A percentile compares a stretch with the other conserved stretches of the same genome.
Conservation (phyloP, 2,888 invertebrate genomes). For the Diaperis boleti region DNA sequence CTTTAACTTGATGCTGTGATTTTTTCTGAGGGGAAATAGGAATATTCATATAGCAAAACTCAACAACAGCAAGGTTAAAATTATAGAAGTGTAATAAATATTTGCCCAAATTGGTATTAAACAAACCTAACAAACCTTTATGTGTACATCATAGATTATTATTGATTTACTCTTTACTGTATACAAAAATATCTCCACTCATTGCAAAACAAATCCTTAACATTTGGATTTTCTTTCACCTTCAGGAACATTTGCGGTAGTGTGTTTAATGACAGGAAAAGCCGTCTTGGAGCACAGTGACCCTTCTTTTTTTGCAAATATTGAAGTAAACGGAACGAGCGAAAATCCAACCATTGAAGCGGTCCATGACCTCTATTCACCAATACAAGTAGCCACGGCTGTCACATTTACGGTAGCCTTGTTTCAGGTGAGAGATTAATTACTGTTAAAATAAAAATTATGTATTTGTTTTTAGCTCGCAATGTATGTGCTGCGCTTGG, state of each 20-base stretch:
- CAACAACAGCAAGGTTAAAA: too few species aligned
- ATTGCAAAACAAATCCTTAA: constrained; percentile 1
- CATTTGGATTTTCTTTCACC: constrained; percentile 15
- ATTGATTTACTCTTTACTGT: too few species aligned
- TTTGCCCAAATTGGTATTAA: too few species aligned
- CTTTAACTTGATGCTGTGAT: too few species aligned
- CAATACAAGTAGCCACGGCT: constrained; percentile 79
- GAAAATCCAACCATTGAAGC: constrained; percentile 37
- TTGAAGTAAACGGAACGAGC: constrained; percentile 40
- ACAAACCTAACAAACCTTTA: too few species aligned
- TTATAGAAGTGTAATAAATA: too few species aligned
- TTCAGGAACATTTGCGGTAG: constrained; percentile 85
- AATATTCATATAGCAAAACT: too few species aligned
- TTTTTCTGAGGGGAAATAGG: too few species aligned
- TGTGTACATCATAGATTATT: too few species aligned
- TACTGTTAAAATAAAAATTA: background rate
- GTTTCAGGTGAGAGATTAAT: constrained; percentile 73
- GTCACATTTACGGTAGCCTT: constrained; percentile 82
- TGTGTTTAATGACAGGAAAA: constrained; percentile 92
- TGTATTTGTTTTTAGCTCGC: constrained; percentile 66
- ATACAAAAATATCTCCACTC: background rate
- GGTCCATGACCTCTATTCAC: constrained; percentile 49
- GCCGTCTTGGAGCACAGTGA: constrained; percentile 70
- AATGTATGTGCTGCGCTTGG: constrained; percentile 75
- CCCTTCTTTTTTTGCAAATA: constrained; percentile 52